A percentile compares a stretch with the other conserved stretches of the same genome.
Evolutionary conservation across 2,113 vertebrate species (phyloP).

Genomic region (Myocastor coypus): DNA sequence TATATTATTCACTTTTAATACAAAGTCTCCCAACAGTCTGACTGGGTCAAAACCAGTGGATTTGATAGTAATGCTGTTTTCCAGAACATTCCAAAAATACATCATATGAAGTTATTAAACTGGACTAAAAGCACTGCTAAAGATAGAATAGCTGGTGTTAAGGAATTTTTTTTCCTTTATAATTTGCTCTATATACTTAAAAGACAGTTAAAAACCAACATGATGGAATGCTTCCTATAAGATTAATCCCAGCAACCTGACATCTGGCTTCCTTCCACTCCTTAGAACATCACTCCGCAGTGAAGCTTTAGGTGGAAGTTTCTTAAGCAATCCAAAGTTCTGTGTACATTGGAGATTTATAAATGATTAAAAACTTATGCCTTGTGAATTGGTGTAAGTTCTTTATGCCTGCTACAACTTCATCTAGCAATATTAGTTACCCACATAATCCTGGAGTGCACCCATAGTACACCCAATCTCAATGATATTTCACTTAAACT

Average conservation of each 20-base stretch:
- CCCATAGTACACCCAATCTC: not conserved
- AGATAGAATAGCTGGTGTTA: conserved; percentile 27
- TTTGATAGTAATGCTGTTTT: conserved; percentile 53
- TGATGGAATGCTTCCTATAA: not conserved
- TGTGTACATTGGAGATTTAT: not conserved
- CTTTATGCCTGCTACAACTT: not conserved
- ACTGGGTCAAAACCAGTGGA: not conserved
- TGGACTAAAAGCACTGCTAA: conserved; percentile 24
- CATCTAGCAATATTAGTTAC: not conserved
- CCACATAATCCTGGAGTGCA: not conserved
- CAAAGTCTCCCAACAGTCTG: not conserved
- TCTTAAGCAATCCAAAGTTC: not conserved
- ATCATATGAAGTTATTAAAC: conserved; percentile 28
- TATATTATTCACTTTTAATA: conserved; percentile 12
- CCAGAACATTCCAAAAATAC: not conserved
- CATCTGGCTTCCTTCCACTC: not conserved
- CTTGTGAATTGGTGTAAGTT: not conserved
- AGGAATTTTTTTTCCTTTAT: conserved; percentile 20
- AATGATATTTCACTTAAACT: not conserved
- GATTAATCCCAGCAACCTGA: not conserved
- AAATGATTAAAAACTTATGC: conserved; percentile 6
- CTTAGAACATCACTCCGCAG: not conserved
- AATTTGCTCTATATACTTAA: conserved; percentile 35
- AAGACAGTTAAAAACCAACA: conserved; percentile 55
- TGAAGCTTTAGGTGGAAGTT: not conserved